These are phyloP conservation scores for Pheosia tremula DNA, from an alignment of 2,888 invertebrate species.

Conservation along the genomic window DNA sequence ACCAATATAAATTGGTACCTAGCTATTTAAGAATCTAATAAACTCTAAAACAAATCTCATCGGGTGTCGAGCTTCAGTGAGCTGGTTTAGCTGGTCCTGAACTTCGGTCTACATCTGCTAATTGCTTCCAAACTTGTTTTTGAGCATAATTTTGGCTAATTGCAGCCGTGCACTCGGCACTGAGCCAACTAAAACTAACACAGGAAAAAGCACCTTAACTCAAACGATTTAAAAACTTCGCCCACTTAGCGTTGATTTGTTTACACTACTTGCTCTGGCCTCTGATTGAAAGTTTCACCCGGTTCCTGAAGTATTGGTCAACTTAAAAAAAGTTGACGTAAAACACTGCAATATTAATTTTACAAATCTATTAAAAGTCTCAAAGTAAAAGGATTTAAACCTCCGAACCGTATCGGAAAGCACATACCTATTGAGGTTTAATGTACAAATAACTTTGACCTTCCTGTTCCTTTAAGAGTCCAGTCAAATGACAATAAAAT, in stretches of 20 bases:
- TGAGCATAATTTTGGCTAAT: conserved; percentile 81
- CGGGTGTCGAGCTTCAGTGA: conserved; percentile 52
- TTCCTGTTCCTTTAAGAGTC: too few species aligned
- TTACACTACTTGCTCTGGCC: conserved; percentile 32
- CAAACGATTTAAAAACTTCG: conserved; percentile 50
- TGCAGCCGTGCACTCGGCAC: conserved; percentile 72
- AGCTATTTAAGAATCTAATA: conserved; percentile 33
- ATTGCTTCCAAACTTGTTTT: conserved; percentile 81
- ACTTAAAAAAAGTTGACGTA: too few species aligned
- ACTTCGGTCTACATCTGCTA: conserved; percentile 76
- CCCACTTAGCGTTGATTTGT: conserved; percentile 44
- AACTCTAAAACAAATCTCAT: conserved; percentile 56
- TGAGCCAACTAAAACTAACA: conserved; percentile 59
- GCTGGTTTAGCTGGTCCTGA: conserved; percentile 63
- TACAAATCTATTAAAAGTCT: too few species aligned
- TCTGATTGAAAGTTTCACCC: conserved; percentile 17
- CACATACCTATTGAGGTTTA: too few species aligned
- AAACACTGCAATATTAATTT: too few species aligned
- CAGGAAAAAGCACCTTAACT: conserved; percentile 65
- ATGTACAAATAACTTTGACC: too few species aligned
- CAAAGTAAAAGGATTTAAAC: too few species aligned
- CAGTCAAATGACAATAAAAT: too few species aligned
- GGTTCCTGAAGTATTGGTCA: too few species aligned
- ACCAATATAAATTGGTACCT: background rate
- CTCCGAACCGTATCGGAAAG: too few species aligned